Evolutionary conservation across 2,797 vertebrate genomes (phyloP), one percentile per base, ranked within the genome.

Genomic region (Crenichthys baileyi): DNA sequence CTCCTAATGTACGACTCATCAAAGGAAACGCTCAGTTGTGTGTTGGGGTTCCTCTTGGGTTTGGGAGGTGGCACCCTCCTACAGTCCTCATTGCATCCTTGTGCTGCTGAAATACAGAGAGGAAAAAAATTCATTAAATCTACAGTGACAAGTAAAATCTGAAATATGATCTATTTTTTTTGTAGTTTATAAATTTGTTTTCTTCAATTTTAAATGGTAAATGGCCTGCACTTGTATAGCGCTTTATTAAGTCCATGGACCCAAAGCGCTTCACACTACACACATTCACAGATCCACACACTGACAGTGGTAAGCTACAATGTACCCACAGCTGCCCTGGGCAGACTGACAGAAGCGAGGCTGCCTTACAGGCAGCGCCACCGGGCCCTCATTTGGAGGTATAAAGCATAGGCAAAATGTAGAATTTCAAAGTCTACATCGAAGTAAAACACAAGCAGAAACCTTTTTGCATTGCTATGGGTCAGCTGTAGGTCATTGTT

Each of bases 11-110:
- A 99, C 0, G 98, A 98, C 84, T 99, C 98, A 31, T 99, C 98
- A 22, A 99, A 99, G 72, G 98, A 99, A 55, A 97, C 97, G 87
- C 98, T 99, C 79, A 99, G 95, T 84, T 99, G 98, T 8, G 98
- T 99, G 93, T 98, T 99, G 53, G 98, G 98, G 78, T 99, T 99
- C 86, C 98, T 96, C 88, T 98, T 99, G 0, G 98, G 98, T 86
- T 99, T 99, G 0, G 98, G 98, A 65, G 98, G 98, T n/a, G 98
- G 98, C 79, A 99, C 96, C 94, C 98, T 97, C 93, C 97, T 97
- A 88, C 98, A 99, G 92, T 99, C 98, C 83, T 99, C 98, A 75
- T 97, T 97, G 92, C 99, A 98, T 92, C 97, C 97, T 94, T 97
- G 97, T 86, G 96, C 96, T 92, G 95, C 96, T 90, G 84, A 92